Base-by-base conservation (phyloP, 2,797 vertebrate genomes). In the Acanthornis magna region DNA sequence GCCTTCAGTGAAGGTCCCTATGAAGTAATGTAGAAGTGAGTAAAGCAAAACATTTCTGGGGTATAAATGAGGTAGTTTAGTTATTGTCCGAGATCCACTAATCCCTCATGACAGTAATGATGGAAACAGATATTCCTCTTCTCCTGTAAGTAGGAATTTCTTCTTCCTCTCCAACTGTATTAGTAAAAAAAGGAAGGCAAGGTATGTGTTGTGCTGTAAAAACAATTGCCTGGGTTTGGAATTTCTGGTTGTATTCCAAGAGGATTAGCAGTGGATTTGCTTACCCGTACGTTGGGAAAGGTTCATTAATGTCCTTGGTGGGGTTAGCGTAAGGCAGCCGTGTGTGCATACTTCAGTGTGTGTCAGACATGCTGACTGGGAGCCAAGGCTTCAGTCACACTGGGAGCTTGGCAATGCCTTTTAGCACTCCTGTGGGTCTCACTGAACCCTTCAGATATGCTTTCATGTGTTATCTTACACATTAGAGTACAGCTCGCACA, bases 221-320 rank as follows among this genome's bases (percentile, higher is more conserved):
- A 92, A 47, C 34, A 27, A 77, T 53, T 80, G 85, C 42, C 65
- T 76, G 51, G 3, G 2, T 67, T 86, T 62, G 74, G 70, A 73
- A 48, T 76, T 90, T 26, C 12, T 94, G 60, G 47, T 63, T 11
- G 26, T 47, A 48, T 88, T 93, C 27, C 36, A 71, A 75, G 73
- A 90, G 55, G 79, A 76, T 90, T 90, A 94, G 67, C 58, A 66
- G 36, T 78, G 58, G 58, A 55, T 89, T 96, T 94, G 38, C 76
- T 78, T 85, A 45, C 62, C 30, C 32, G 2, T 58, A 26, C 20
- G 61, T 51, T 89, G 66, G 67, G 40, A 16, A 62, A 62, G 13
- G 70, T 88, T 85, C 85, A 23, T 80, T 79, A 81, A 42, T 26
- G 27, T 43, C 10, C n/a, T 54, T 21, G 27, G 6, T 47, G 67